These are phyloP conservation scores for Sphyrna mokarran DNA, from an alignment of 2,113 vertebrate genomes.

Conservation along the genomic window DNA sequence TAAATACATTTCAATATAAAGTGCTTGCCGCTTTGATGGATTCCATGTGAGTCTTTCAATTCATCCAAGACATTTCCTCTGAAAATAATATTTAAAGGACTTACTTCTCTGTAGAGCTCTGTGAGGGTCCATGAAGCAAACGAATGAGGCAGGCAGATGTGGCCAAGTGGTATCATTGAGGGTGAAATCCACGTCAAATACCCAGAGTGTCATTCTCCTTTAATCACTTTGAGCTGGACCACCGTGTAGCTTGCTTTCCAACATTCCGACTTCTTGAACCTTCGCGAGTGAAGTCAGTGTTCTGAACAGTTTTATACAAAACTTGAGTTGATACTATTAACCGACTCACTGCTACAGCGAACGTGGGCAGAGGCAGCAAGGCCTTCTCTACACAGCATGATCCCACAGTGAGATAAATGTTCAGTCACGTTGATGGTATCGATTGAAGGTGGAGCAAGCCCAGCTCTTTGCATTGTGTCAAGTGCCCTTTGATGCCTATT, in stretches of 20 bases:
- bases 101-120: not conserved
- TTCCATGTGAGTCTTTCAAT: conserved; percentile 8
- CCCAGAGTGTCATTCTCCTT: not conserved
- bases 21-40: not conserved
- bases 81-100: not conserved
- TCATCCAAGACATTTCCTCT: not conserved
- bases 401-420: not conserved
- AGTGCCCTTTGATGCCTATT: not conserved
- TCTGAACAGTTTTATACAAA: not conserved
- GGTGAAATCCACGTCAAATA: not conserved
- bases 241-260: not conserved
- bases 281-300: not conserved
- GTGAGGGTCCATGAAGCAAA: not conserved
- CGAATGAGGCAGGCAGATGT: not conserved
- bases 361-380: not conserved
- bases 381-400: not conserved
- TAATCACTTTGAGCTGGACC: not conserved
- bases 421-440: not conserved
- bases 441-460: not conserved
- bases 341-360: not conserved
- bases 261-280: not conserved
- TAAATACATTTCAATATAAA: not conserved
- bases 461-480: not conserved
- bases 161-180: not conserved
- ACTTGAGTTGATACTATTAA: not conserved